Evolutionary conservation across 2,113 vertebrate genomes (phyloP), one percentile per base, ranked within the genome.

Genomic region (Todiramphus chloris): DNA sequence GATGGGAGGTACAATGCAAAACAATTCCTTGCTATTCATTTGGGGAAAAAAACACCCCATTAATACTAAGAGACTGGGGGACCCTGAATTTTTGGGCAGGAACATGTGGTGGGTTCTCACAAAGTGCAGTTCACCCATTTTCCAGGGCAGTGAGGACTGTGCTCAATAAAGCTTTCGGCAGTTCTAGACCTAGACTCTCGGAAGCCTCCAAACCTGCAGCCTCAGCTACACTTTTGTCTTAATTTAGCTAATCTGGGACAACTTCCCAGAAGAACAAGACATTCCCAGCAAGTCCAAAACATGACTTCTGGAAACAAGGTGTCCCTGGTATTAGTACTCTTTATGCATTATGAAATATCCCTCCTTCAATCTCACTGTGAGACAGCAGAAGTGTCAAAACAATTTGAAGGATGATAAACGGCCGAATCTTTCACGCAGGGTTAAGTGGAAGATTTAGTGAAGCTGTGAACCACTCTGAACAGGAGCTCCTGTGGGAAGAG

Each of bases 221-320:
- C 80, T 80, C 80, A 76, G 80, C 72, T n/a, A 72, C 53, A 64
- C 48, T 73, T 95, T 69, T 43, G 73, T 93, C 84, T 95, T 94
- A 64, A 94, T 93, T 77, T 74, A 91, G 64, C 68, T 81, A 31
- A 77, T 69, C 15, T 74, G 67, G 87, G 87, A 89, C 87, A 89
- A 73, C 35, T 66, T 81, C 77, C 41, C 90, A 93, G 81, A 76
- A 81, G 89, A 93, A 91, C 43, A 68, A 83, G 68, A 87, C 64
- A 89, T 64, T 79, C 67, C 76, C 77, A 89, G 63, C 43, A 69
- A 77, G 43, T 68, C 55, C 55, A 84, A 80, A 72, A 79, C 60
- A 82, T 0, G 5, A 43, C 74, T 81, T 64, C 50, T 74, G 74
- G 74, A 87, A 93, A 74, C 60, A 74, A 70, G 41, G 55, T 74